Evolutionary conservation across 2,797 vertebrate species (phyloP).

Genomic region (Gallinago nigripennis): DNA sequence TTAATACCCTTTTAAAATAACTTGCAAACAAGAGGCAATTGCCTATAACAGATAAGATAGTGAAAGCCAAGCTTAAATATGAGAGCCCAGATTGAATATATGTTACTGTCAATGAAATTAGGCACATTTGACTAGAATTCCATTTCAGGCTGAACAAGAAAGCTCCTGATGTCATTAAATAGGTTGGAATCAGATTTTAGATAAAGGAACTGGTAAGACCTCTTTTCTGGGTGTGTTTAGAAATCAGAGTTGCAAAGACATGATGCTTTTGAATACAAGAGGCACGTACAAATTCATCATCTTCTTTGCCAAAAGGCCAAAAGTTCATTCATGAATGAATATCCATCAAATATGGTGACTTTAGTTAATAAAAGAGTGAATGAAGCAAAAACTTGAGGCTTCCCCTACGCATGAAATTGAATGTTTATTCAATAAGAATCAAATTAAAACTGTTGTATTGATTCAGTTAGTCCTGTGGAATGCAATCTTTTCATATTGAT

Average conservation of each 20-base stretch:
- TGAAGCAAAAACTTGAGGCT: background rate
- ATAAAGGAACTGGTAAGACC: background rate
- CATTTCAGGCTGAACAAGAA: background rate
- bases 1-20: background rate
- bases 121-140: background rate
- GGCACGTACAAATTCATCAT: background rate
- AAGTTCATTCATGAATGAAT: background rate
- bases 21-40: background rate
- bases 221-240: background rate
- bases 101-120: background rate
- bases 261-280: background rate
- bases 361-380: background rate
- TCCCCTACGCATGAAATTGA: background rate
- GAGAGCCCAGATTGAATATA: background rate
- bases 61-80: background rate
- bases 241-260: background rate
- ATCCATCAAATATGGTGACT: background rate
- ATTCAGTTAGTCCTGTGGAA: background rate
- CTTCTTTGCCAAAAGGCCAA: background rate
- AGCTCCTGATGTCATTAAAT: background rate
- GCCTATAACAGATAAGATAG: background rate
- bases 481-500: background rate
- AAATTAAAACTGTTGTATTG: slow-evolving; percentile 7
- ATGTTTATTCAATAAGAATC: background rate
- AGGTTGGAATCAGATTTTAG: background rate